phyloP scores from a whole-genome alignment of 2,888 invertebrate species.

The Nemapogon koenigi region DNA sequence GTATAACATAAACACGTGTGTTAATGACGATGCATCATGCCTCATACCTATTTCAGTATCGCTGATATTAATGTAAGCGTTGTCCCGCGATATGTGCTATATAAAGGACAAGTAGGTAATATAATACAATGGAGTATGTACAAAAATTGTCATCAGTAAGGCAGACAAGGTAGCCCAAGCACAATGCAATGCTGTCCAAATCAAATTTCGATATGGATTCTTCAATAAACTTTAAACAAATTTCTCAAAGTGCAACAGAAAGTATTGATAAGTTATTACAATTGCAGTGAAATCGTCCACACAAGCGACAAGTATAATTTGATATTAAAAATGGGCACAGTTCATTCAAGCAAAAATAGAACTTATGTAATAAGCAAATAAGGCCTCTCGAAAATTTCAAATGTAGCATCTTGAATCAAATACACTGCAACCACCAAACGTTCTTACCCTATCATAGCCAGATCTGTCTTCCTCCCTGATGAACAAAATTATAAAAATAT shows the following conservation, averaged over 20 bases:
- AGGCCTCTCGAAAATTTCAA: not conserved
- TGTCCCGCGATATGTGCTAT: conserved; percentile 18
- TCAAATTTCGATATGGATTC: too few relatives aligned
- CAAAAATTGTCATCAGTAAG: conserved; percentile 56
- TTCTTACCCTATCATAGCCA: conserved; percentile 65
- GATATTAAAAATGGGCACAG: too few relatives aligned
- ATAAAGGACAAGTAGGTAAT: conserved; percentile 27
- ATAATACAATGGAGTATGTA: conserved; percentile 17
- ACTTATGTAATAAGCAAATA: too few relatives aligned
- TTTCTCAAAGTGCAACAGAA: not conserved
- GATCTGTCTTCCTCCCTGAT: conserved; percentile 66
- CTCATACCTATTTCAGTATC: conserved; percentile 15
- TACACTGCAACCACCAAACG: conserved; percentile 53
- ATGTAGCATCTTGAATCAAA: conserved; percentile 28
- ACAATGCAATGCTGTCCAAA: too few relatives aligned
- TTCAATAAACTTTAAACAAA: too few relatives aligned
- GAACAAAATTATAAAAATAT: conserved; percentile 44
- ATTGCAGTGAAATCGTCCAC: too few relatives aligned
- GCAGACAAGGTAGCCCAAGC: conserved; percentile 58
- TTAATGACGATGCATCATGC: conserved; percentile 58
- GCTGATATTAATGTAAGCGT: conserved; percentile 15
- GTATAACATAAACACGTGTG: conserved; percentile 25
- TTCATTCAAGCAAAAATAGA: too few relatives aligned
- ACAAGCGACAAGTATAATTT: too few relatives aligned
- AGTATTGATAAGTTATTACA: not conserved